Evolutionary conservation across 2,888 invertebrate species (phyloP).

Genomic region (Pachycephus smyrnensis): DNA sequence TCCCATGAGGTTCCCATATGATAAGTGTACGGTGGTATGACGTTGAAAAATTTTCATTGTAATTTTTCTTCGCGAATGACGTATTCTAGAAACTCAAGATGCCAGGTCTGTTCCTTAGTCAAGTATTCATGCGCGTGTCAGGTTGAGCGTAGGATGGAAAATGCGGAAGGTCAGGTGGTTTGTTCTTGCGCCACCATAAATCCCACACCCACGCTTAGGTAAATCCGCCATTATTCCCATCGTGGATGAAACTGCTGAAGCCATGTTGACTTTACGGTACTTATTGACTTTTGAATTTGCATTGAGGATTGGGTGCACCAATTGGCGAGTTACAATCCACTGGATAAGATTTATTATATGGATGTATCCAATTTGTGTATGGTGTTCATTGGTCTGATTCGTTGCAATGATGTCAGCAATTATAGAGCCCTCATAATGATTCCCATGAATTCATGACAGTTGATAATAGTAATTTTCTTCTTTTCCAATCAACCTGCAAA

Average conservation of each 20-base stretch:
- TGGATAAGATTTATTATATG: background rate
- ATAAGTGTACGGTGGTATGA: background rate
- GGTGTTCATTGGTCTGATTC: background rate
- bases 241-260: background rate
- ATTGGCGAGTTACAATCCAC: background rate
- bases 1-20: background rate
- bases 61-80: background rate
- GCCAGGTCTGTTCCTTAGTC: background rate
- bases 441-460: background rate
- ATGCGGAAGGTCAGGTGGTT: background rate
- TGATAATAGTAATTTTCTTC: background rate
- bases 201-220: background rate
- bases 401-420: background rate
- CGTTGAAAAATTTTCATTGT: no score
- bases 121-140: background rate
- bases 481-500: background rate
- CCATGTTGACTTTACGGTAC: background rate
- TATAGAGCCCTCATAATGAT: background rate
- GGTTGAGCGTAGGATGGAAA: background rate
- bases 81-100: background rate
- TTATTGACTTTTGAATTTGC: background rate
- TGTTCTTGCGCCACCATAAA: background rate
- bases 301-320: background rate
- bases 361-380: background rate
- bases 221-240: background rate